Conservation (phyloP, 1,140 invertebrate species). For the Phenacoccus solenopsis region DNA sequence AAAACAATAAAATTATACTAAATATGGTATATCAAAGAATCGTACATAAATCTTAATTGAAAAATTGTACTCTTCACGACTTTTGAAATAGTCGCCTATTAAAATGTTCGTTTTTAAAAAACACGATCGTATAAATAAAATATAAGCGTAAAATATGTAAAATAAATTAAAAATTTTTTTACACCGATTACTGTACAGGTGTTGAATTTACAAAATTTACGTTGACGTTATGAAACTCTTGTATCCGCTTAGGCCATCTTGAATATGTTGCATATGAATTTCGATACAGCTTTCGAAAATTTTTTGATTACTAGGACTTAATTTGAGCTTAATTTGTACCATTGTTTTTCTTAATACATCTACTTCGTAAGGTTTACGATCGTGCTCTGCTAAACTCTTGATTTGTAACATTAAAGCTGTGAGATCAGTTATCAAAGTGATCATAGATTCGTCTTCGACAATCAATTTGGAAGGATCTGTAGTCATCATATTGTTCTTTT, state of each 20-base stretch:
- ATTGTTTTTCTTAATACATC: conserved; percentile 87
- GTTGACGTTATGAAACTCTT: conserved; percentile 10
- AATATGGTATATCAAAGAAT: too few species aligned
- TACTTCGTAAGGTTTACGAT: conserved; percentile 80
- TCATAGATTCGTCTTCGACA: conserved; percentile 45
- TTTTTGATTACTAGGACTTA: conserved; percentile 62
- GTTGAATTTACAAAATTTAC: not conserved
- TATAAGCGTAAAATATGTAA: too few species aligned
- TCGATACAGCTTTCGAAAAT: conserved; percentile 83
- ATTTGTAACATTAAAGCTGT: conserved; percentile 86
- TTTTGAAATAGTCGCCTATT: too few species aligned
- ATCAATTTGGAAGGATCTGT: conserved; percentile 39
- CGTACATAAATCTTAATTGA: too few species aligned
- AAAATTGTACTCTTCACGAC: too few species aligned
- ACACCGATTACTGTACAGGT: not conserved
- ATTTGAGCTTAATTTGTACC: conserved; percentile 68
- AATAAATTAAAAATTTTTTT: not conserved
- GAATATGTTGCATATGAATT: conserved; percentile 31
- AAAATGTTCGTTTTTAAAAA: too few species aligned
- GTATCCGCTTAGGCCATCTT: conserved; percentile 26
- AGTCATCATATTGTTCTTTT: conserved; percentile 50
- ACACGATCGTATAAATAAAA: too few species aligned
- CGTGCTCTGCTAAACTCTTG: conserved; percentile 78
- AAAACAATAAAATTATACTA: too few species aligned
- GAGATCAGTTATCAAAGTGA: conserved; percentile 72